Conservation (phyloP, 2,797 vertebrate species). For the Protonibea diacanthus region DNA sequence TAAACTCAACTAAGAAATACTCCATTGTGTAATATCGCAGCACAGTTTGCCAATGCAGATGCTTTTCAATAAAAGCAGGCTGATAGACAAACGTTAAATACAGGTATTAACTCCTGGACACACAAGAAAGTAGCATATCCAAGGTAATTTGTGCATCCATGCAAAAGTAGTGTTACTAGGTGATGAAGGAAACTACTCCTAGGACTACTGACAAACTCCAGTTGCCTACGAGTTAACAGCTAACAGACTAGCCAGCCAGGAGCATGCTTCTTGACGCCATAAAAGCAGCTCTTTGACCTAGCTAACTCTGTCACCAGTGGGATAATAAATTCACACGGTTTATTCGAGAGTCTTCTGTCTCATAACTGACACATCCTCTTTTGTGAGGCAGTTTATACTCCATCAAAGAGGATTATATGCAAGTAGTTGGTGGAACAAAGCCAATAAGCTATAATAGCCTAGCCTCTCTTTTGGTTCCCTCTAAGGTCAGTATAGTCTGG, state of each 20-base stretch:
- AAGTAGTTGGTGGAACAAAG: neutral
- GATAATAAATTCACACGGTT: neutral
- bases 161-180: neutral
- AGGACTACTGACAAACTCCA: neutral
- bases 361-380: neutral
- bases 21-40: neutral
- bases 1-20: slow-evolving; percentile 4
- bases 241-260: neutral
- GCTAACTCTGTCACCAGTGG: no score
- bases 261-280: neutral
- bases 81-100: slow-evolving; percentile 6
- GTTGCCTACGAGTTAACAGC: neutral
- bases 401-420: neutral
- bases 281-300: neutral
- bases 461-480: neutral
- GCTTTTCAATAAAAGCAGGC: slow-evolving; percentile 9
- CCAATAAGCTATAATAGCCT: neutral
- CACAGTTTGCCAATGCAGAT: slow-evolving; percentile 3
- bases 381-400: slow-evolving; percentile 3
- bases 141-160: neutral
- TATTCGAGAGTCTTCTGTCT: neutral
- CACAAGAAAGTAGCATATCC: neutral
- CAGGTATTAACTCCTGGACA: neutral
- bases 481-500: neutral
- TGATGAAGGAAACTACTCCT: neutral